phyloP scores from a whole-genome alignment of 1,140 invertebrate species.

The Caenorhabditis latens region DNA sequence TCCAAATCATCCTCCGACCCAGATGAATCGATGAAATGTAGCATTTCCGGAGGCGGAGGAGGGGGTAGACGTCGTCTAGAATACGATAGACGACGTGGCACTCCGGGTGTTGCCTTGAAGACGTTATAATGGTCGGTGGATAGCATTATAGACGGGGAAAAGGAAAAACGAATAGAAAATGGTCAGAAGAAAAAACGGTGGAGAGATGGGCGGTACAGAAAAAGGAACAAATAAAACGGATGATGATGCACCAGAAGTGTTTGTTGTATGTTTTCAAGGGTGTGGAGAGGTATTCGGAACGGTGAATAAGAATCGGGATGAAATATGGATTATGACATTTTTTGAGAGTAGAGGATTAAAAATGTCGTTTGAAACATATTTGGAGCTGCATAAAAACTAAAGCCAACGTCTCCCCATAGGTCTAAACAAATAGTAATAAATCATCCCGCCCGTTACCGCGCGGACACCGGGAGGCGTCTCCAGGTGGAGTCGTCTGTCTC shows the following conservation, averaged over 20 bases:
- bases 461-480: neutral
- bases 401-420: too few species aligned
- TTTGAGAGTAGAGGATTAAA: neutral
- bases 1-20: conserved; percentile 38
- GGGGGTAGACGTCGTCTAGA: conserved; percentile 10
- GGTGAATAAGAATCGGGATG: neutral
- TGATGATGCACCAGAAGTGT: conserved; percentile 10
- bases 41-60: neutral
- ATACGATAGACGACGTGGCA: conserved; percentile 1
- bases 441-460: conserved; percentile 30
- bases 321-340: neutral
- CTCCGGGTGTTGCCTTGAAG: neutral
- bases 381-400: neutral
- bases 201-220: neutral
- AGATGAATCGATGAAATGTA: conserved; percentile 43
- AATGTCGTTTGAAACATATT: neutral
- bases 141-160: neutral
- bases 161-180: neutral
- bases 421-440: neutral
- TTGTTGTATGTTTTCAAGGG: conserved; percentile 27
- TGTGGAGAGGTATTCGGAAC: neutral
- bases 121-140: neutral
- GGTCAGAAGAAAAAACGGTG: neutral
- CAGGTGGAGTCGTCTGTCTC: neutral
- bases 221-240: conserved; percentile 3